phyloP scores from a whole-genome alignment of 2,113 vertebrate species.

The Bothrops jararaca region DNA sequence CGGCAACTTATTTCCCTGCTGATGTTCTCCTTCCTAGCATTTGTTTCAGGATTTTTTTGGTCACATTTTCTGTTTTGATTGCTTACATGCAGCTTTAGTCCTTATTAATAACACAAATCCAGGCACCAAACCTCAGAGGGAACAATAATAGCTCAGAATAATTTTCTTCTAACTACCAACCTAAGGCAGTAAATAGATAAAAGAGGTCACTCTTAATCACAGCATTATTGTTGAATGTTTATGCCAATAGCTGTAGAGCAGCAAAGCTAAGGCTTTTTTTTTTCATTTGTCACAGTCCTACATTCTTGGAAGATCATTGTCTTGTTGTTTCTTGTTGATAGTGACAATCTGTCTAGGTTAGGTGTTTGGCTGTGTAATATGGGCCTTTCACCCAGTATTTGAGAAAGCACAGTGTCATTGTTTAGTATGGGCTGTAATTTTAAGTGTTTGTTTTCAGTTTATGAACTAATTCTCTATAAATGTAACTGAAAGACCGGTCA shows the following conservation, averaged over 20 bases:
- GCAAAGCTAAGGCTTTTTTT: neutral
- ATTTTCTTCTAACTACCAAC: slow-evolving; percentile 16
- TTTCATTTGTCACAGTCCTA: neutral
- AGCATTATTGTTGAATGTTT: slow-evolving; percentile 16
- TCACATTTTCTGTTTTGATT: slow-evolving; percentile 21
- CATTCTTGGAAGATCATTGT: neutral
- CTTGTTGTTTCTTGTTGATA: neutral
- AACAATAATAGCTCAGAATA: slow-evolving; percentile 23
- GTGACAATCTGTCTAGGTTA: neutral
- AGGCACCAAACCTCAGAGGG: neutral
- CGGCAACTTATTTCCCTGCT: slow-evolving; percentile 6
- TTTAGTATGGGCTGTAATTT: neutral
- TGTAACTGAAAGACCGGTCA: neutral
- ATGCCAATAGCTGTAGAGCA: slow-evolving; percentile 6
- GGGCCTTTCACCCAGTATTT: neutral
- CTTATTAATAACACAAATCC: slow-evolving; percentile 7
- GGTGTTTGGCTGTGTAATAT: neutral
- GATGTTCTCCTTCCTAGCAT: neutral
- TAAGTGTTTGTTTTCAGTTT: neutral
- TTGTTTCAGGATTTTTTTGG: neutral
- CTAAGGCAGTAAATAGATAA: slow-evolving; percentile 12
- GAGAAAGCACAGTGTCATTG: neutral
- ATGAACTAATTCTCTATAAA: neutral
- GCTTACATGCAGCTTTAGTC: slow-evolving; percentile 10
- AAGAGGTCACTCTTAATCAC: slow-evolving; percentile 12